A percentile compares a stretch with the other conserved stretches of the same genome.
phyloP scores from a whole-genome alignment of 2,888 invertebrate genomes.

The Parascotia fuliginaria region DNA sequence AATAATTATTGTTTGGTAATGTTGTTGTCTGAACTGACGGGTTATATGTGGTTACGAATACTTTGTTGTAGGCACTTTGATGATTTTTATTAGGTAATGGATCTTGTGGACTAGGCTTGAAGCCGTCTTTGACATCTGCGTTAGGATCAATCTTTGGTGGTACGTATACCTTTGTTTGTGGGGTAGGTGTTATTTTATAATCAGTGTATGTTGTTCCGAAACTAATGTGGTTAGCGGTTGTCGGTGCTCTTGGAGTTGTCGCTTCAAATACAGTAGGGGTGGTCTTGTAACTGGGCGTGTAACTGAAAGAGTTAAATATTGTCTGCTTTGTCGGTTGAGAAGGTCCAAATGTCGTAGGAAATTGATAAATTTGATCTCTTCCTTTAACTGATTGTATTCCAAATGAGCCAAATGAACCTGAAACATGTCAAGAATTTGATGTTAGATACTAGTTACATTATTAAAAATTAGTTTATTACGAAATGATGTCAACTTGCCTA shows the following conservation, averaged over 20 bases:
- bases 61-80: conserved; percentile 65
- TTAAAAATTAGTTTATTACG: no score
- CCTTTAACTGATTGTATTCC: conserved; percentile 85
- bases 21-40: conserved; percentile 68
- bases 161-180: conserved; percentile 67
- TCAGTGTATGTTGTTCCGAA: conserved; percentile 72
- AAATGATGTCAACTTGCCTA: conserved; percentile 72
- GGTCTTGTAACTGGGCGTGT: conserved; percentile 69
- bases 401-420: conserved; percentile 86
- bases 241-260: conserved; percentile 69
- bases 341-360: conserved; percentile 62
- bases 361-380: conserved; percentile 74
- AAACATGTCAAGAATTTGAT: conserved; percentile 32
- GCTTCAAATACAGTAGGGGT: conserved; percentile 64
- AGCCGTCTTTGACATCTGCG: conserved; percentile 60
- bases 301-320: conserved; percentile 73
- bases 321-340: conserved; percentile 74
- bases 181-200: conserved; percentile 78
- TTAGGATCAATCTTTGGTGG: conserved; percentile 74
- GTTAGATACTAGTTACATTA: conserved; percentile 3
- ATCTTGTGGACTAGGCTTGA: conserved; percentile 81
- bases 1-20: conserved; percentile 59
- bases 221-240: conserved; percentile 66
- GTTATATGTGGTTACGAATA: conserved; percentile 73
- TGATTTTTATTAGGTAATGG: conserved; percentile 69